Base-by-base conservation (phyloP, 1,140 invertebrate species). In the Heliconius hermathena region DNA sequence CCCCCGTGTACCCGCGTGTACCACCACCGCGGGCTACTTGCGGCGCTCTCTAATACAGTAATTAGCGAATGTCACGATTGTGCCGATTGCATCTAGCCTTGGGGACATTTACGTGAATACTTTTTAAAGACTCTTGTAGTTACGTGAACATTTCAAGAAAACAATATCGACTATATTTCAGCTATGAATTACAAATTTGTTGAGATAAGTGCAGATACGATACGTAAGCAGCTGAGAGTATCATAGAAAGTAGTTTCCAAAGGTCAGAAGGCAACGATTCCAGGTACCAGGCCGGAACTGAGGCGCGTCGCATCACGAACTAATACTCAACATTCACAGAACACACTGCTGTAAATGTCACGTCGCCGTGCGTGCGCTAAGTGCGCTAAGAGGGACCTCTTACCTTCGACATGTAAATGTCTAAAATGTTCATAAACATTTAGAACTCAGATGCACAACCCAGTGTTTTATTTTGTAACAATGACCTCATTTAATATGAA, bases 1-100 rank as follows among this genome's bases (percentile, higher is more conserved):
- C 16, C 16, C 16, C 1, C 52, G 52, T 18, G 18, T 20, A 20
- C 20, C 54, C 4, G 13, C 22, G 22, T 66, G 22, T 66, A 29
- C 11, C 49, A 52, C 49, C 20, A 20, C 8, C 54, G 8, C 20
- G 54, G 54, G n/a, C 52, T 54, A 66, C n/a, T 66, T 26, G 60
- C 60, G 13, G 8, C 60, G 26, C 60, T 29, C 22, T 66, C 60
- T 66, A 66, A 66, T 66, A 26, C 60, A 66, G 26, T 66, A 66
- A 66, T 66, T 66, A 66, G 26, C 26, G 13, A 29, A 66, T 66
- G 60, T 66, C 60, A 26, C 60, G 60, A 66, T 66, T 66, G 22
- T 29, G 60, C 60, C 26, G 11, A 66, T 66, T 66, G 60, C 13
- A 29, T 16, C 22, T 1, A 66, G 13, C 60, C 26, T 66, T 66